A percentile compares a stretch with the other conserved stretches of the same genome.
These are phyloP conservation scores for Pachyramphus minor DNA, from an alignment of 2,113 vertebrate species.

Conservation along the genomic window DNA sequence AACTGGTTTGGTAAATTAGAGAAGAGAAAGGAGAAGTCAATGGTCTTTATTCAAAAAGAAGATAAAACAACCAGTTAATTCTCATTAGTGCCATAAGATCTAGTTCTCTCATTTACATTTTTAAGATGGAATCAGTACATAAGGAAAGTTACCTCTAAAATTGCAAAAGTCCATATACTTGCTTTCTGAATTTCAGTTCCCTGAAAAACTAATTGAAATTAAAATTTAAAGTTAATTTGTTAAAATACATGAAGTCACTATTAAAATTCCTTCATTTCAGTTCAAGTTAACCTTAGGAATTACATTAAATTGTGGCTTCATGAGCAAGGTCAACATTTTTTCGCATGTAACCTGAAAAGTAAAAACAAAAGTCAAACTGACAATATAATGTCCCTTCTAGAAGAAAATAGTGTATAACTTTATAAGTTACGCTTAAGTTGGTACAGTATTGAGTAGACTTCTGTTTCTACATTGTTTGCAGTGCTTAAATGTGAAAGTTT, in stretches of 20 bases:
- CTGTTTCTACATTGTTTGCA: not conserved
- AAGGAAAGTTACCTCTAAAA: not conserved
- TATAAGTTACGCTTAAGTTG: not conserved
- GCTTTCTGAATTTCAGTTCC: not conserved
- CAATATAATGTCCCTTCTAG: not conserved
- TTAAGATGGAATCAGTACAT: not conserved
- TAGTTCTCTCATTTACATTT: not conserved
- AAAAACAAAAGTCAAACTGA: not conserved
- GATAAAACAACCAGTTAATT: not conserved
- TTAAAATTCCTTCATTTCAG: not conserved
- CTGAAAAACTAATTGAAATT: not conserved
- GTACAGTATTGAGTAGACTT: not conserved
- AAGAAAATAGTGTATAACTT: not conserved
- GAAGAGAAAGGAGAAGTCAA: not conserved
- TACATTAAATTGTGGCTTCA: not conserved
- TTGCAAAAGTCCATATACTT: not conserved
- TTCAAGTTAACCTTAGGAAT: not conserved
- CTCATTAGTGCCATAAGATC: not conserved
- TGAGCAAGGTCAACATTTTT: not conserved
- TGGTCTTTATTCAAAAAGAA: not conserved
- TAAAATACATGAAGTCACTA: not conserved
- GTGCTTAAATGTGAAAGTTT: not conserved
- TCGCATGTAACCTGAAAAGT: not conserved
- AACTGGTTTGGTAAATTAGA: not conserved
- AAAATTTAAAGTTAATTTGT: not conserved